Conservation (phyloP, 2,888 invertebrate species). For the Limenitis camilla region DNA sequence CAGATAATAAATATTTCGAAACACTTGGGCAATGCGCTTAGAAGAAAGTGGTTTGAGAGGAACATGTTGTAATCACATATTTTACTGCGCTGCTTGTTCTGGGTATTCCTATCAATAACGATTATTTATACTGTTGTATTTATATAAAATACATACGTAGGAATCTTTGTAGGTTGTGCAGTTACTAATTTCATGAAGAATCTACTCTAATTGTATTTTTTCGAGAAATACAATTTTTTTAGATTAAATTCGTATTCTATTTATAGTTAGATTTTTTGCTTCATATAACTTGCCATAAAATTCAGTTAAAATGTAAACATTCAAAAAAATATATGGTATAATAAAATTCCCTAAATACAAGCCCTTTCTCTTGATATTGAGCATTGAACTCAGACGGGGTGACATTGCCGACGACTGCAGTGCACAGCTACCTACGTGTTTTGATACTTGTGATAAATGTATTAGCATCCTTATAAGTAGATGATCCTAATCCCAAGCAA, state of each 20-base stretch:
- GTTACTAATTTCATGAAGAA: too few species aligned
- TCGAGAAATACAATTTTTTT: too few species aligned
- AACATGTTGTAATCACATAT: not conserved
- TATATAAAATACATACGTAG: too few species aligned
- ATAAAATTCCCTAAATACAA: conserved; percentile 36
- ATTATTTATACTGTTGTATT: too few species aligned
- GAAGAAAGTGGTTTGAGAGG: conserved; percentile 4
- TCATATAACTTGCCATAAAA: too few species aligned
- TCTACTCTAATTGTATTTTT: too few species aligned
- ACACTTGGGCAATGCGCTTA: not conserved
- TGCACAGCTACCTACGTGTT: conserved; percentile 22
- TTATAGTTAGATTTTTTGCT: too few species aligned
- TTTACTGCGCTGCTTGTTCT: not conserved
- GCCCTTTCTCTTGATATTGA: conserved; percentile 54
- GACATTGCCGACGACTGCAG: conserved; percentile 56
- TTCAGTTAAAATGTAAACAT: conserved; percentile 8
- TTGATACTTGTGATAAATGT: conserved; percentile 44
- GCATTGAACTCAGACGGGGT: conserved; percentile 65
- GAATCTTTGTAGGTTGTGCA: too few species aligned
- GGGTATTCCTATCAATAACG: too few species aligned
- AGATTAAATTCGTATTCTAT: too few species aligned
- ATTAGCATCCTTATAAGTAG: not conserved
- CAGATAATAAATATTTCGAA: conserved; percentile 9
- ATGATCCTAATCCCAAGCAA: too few species aligned
- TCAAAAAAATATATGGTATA: conserved; percentile 21